A percentile compares a stretch with the other conserved stretches of the same genome.
These are phyloP conservation scores for Cyrtonyx montezumae DNA, from an alignment of 2,113 vertebrate genomes.

Conservation along the genomic window DNA sequence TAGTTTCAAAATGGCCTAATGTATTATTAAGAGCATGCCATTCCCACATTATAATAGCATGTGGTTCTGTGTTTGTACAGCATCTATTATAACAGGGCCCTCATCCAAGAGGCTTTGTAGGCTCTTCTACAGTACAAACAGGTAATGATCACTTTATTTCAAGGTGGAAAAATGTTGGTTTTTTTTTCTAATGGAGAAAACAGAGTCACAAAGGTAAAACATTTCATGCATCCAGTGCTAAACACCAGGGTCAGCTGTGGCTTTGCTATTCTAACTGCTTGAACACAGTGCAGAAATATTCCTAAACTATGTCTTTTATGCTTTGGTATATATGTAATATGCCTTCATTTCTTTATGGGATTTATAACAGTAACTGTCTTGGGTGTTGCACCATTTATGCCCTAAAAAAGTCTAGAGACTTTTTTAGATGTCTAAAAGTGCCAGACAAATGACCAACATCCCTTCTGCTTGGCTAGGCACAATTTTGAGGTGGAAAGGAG, in stretches of 20 bases:
- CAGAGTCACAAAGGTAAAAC: slow-evolving; percentile 2
- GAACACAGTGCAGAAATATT: not conserved
- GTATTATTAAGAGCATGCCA: slow-evolving; percentile 12
- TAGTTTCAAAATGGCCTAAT: slow-evolving; percentile 22
- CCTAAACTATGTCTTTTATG: not conserved
- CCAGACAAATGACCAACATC: not conserved
- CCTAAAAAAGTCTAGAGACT: not conserved
- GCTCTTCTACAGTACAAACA: slow-evolving; percentile 30
- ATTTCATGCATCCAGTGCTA: not conserved
- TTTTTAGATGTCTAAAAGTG: not conserved
- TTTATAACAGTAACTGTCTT: not conserved
- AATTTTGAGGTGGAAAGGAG: not conserved
- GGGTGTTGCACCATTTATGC: not conserved
- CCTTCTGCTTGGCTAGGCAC: not conserved
- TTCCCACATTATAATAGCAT: slow-evolving; percentile 21
- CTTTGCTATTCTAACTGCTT: not conserved
- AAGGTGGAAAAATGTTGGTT: slow-evolving; percentile 4
- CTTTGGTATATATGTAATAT: not conserved
- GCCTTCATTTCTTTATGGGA: not conserved
- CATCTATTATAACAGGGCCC: slow-evolving; percentile 5
- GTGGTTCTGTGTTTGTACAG: slow-evolving; percentile 36
- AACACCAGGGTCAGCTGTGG: not conserved
- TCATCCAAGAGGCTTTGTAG: slow-evolving; percentile 21
- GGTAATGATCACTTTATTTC: slow-evolving; percentile 22
- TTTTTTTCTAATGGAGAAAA: slow-evolving; percentile 9